Evolutionary conservation across 2,113 vertebrate species (phyloP).

Genomic region (Ochotona curzoniae): DNA sequence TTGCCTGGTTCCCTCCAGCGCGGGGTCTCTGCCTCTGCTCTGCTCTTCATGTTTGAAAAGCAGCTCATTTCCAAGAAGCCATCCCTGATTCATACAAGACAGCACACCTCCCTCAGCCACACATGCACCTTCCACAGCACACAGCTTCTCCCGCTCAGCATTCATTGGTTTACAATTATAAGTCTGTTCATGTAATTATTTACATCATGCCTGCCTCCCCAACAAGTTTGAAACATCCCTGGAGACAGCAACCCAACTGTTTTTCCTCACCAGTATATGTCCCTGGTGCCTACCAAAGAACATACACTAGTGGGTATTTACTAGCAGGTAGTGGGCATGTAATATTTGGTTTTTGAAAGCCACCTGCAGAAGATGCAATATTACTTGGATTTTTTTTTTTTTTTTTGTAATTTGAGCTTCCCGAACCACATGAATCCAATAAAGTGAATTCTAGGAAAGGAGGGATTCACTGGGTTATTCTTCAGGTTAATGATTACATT

Average conservation of each 20-base stretch:
- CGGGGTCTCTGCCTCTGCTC: background rate
- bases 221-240: constrained; percentile 6
- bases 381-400: background rate
- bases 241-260: background rate
- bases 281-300: background rate
- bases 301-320: too few relatives aligned
- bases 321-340: background rate
- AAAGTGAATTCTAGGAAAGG: constrained; percentile 28
- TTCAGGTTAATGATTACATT: constrained; percentile 37
- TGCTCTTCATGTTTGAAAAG: background rate
- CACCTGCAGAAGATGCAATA: background rate
- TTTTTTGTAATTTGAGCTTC: constrained; percentile 19
- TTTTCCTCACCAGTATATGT: background rate
- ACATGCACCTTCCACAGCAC: background rate
- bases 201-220: background rate
- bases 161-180: background rate
- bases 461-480: background rate
- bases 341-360: constrained; percentile 37
- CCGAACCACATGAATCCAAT: background rate
- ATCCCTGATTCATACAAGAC: background rate
- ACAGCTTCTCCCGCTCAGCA: background rate
- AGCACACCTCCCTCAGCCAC: background rate
- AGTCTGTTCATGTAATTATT: background rate
- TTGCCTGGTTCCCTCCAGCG: background rate
- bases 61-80: background rate